These are phyloP conservation scores for Sialis fuliginosa DNA, from an alignment of 2,888 invertebrate genomes.

Conservation along the genomic window DNA sequence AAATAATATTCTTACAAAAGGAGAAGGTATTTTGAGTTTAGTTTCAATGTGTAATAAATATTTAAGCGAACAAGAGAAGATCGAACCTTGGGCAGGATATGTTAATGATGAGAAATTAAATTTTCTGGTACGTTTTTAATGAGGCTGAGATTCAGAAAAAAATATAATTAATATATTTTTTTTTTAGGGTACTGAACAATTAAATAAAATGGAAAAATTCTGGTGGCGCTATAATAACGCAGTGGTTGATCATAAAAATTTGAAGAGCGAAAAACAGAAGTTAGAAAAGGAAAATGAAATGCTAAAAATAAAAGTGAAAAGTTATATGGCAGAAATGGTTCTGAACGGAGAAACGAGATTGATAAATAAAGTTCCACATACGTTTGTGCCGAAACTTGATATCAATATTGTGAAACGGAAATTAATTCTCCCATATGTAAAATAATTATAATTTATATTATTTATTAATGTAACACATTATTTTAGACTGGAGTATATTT, in stretches of 20 bases:
- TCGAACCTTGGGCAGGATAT: slow-evolving; percentile 20
- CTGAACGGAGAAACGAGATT: slow-evolving; percentile 8
- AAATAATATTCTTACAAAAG: slow-evolving; percentile 25
- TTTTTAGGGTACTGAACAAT: slow-evolving; percentile 1
- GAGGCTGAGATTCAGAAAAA: background rate
- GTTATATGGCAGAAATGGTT: slow-evolving; percentile 20
- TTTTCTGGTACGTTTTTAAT: background rate
- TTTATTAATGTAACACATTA: no score
- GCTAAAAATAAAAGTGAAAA: slow-evolving; percentile 20
- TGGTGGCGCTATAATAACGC: slow-evolving; percentile 34
- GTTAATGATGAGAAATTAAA: background rate
- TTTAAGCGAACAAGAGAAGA: slow-evolving; percentile 34
- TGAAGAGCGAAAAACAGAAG: slow-evolving; percentile 27
- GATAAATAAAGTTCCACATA: no score
- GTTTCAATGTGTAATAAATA: slow-evolving; percentile 34
- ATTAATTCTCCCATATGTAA: background rate
- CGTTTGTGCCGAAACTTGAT: no score
- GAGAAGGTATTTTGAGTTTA: slow-evolving; percentile 31
- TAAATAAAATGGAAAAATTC: slow-evolving; percentile 26
- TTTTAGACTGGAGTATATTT: no score
- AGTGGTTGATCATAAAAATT: slow-evolving; percentile 18
- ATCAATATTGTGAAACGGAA: background rate
- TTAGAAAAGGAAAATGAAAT: slow-evolving; percentile 28
- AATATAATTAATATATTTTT: background rate
- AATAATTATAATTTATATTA: no score